Percentiles rank a stretch among this genome's conserved stretches.
These are phyloP conservation scores for Holcopasites calliopsidis DNA, from an alignment of 1,140 invertebrate species.

Conservation along the genomic window DNA sequence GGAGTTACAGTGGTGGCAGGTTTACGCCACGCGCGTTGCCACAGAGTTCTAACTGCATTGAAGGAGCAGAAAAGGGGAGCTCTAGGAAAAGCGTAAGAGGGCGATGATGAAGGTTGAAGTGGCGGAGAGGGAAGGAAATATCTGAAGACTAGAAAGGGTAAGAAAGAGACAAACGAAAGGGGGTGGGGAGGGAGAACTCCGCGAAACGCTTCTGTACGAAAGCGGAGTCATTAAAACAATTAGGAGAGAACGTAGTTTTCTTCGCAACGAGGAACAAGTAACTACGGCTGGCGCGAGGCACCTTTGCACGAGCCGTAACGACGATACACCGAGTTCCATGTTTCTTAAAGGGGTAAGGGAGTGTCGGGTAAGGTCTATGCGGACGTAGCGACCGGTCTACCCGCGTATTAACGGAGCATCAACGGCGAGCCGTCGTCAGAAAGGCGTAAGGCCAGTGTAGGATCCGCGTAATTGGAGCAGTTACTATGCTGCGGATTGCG, in stretches of 20 bases:
- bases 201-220: constrained; percentile 29
- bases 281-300: constrained; percentile 1
- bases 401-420: constrained; percentile 59
- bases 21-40: background rate
- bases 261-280: constrained; percentile 37
- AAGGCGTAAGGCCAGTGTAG: constrained; percentile 48
- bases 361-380: constrained; percentile 15
- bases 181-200: constrained; percentile 39
- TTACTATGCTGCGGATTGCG: constrained; percentile 52
- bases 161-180: constrained; percentile 8
- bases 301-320: constrained; percentile 43
- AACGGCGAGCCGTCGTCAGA: constrained; percentile 43
- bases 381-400: constrained; percentile 28
- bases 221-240: constrained; percentile 75
- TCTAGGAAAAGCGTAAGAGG: no score
- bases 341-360: constrained; percentile 25
- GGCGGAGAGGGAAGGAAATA: background rate
- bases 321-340: constrained; percentile 27
- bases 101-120: background rate
- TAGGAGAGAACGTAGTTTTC: constrained; percentile 64
- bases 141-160: background rate
- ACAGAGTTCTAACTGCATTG: background rate
- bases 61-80: background rate
- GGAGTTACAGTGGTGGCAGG: constrained; percentile 38
- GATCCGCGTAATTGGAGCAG: constrained; percentile 60